Base-by-base conservation (phyloP, 2,797 vertebrate species). In the Capromys pilorides region DNA sequence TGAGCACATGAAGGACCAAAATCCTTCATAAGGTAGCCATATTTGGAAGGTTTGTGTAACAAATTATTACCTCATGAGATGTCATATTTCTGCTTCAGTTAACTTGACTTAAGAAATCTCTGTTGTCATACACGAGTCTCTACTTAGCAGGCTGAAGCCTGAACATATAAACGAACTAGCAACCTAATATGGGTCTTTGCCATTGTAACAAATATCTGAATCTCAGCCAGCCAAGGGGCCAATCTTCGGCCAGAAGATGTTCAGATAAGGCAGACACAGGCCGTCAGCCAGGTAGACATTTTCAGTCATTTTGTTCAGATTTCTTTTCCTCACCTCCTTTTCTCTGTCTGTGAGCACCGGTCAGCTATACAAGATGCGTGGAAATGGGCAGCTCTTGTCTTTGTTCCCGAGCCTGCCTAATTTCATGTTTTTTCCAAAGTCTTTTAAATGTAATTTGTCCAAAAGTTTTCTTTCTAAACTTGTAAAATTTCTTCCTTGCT, bases 1-100 rank as follows among this genome's bases (percentile, higher is more conserved):
- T 95, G 85, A 77, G 80, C 79, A 16, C 28, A 85, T 91, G 54
- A 82, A 97, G 45, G 71, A 26, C 71, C 96, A 93, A 88, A 95
- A 97, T 90, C 81, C 61, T 90, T 67, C 49, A 91, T 31, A 2
- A 45, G 67, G 33, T 45, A 79, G 59, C 71, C 41, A 64, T 13
- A 93, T 7, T 41, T 45, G 6, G 33, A 21, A 62, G 92, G 66
- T 93, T 94, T 94, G 73, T n/a, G 1, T 95, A 93, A 96, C 71
- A 78, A 88, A 61, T 45, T 67, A 67, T 91, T 24, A 41, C 31
- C 92, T 54, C 86, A 22, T 2, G 19, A 31, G 87, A 71, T 21
- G 83, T 36, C 5, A 59, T 90, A 86, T 93, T 95, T 96, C 84
- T 95, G 39, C 39, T 95, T 66, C 26, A 54, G 51, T 51, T 57